These are phyloP conservation scores for Vanessa tameamea DNA, from an alignment of 1,140 invertebrate species.

Conservation along the genomic window DNA sequence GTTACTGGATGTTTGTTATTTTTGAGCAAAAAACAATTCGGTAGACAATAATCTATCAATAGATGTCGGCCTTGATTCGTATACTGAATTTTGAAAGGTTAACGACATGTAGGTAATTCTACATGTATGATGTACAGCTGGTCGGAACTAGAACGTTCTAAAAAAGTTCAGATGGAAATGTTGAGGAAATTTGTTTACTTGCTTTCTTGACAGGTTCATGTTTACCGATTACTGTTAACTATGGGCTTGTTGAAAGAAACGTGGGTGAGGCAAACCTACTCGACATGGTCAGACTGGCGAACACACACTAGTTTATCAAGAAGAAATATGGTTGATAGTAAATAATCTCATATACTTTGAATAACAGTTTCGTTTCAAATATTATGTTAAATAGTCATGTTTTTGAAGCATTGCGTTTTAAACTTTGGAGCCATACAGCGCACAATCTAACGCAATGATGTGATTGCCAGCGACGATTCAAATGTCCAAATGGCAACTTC, in stretches of 20 bases:
- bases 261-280: constrained; percentile 38
- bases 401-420: constrained; percentile 33
- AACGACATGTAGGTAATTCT: constrained; percentile 22
- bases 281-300: neutral
- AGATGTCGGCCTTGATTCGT: constrained; percentile 28
- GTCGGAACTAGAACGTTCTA: neutral
- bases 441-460: constrained; percentile 32
- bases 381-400: neutral
- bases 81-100: constrained; percentile 32
- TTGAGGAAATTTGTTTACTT: constrained; percentile 1
- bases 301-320: neutral
- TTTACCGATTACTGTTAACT: constrained; percentile 15
- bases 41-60: constrained; percentile 23
- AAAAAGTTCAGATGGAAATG: neutral
- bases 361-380: constrained; percentile 41
- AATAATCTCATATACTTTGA: neutral
- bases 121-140: constrained; percentile 1
- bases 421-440: constrained; percentile 36
- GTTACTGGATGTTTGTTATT: constrained; percentile 4
- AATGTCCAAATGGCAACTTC: constrained; percentile 55
- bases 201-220: constrained; percentile 1
- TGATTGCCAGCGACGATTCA: constrained; percentile 48
- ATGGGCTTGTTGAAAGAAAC: constrained; percentile 36
- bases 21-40: constrained; percentile 8
- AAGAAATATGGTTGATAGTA: neutral